Percentiles rank a stretch among this genome's conserved stretches.
Evolutionary conservation across 2,797 vertebrate genomes (phyloP).

Genomic region (Trachops cirrhosus): DNA sequence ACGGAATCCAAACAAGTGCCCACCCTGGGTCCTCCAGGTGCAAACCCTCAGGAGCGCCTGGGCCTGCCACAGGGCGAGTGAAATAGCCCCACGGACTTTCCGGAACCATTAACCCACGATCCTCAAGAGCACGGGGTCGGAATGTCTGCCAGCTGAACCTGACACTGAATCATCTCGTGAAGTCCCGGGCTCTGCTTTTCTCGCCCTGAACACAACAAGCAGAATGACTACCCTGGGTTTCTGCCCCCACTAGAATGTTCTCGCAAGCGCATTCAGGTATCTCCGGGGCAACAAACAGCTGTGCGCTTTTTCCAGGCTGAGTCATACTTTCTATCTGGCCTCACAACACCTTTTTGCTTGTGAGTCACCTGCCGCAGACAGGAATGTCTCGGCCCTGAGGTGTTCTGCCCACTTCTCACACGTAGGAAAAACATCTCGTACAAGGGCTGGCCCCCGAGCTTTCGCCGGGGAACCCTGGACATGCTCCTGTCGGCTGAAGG

Average conservation of each 20-base stretch:
- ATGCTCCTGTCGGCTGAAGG: too few species aligned
- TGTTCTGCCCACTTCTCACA: neutral
- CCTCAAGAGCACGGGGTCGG: neutral
- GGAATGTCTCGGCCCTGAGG: neutral
- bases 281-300: neutral
- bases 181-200: neutral
- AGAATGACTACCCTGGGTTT: too few species aligned
- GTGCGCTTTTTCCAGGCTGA: neutral
- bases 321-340: neutral
- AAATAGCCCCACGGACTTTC: neutral
- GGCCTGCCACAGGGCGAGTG: too few species aligned
- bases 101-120: neutral
- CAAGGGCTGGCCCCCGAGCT: neutral
- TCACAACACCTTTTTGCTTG: neutral
- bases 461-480: rapidly evolving
- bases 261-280: neutral
- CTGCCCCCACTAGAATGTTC: rapidly evolving
- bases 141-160: neutral
- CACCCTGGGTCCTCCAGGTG: too few species aligned
- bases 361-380: neutral
- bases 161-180: rapidly evolving
- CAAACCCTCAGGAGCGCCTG: neutral
- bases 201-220: neutral
- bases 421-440: neutral
- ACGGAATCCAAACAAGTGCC: neutral